These are phyloP conservation scores for Caprella mutica DNA, from an alignment of 2,888 invertebrate genomes.

Conservation along the genomic window DNA sequence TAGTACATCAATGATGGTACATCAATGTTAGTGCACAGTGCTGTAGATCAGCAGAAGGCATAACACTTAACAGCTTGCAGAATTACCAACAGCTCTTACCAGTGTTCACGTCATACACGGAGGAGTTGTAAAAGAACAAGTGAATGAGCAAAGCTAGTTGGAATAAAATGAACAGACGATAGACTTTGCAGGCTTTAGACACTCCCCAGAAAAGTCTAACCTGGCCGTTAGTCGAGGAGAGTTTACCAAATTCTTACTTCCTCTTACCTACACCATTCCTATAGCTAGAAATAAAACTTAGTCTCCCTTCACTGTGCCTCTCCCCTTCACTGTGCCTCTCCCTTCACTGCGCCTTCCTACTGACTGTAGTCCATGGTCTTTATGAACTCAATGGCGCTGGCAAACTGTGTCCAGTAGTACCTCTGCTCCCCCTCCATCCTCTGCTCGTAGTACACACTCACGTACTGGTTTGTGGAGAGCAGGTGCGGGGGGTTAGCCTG, in stretches of 20 bases:
- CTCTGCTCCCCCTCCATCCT: conserved; percentile 77
- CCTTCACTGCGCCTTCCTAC: not conserved
- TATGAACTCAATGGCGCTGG: conserved; percentile 90
- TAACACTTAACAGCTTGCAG: too few relatives aligned
- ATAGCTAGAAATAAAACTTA: not conserved
- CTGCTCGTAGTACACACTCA: conserved; percentile 77
- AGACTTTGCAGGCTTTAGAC: not conserved
- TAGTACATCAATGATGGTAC: too few relatives aligned
- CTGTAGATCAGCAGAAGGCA: too few relatives aligned
- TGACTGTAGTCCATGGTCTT: conserved; percentile 79
- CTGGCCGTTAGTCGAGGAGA: too few relatives aligned
- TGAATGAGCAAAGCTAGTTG: too few relatives aligned
- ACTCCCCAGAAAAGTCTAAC: not conserved
- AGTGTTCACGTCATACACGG: too few relatives aligned
- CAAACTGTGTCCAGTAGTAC: conserved; percentile 98
- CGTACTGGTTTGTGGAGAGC: conserved; percentile 89
- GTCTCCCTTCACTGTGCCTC: not conserved
- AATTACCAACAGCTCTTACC: too few relatives aligned
- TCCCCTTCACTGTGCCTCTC: too few relatives aligned
- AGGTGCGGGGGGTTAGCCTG: conserved; percentile 89
- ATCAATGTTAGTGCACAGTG: too few relatives aligned
- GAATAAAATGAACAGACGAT: too few relatives aligned
- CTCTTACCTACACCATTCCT: not conserved
- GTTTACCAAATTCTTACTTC: too few relatives aligned
- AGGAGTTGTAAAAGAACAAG: too few relatives aligned